Conservation (phyloP, 2,113 vertebrate species). For the Sialia sialis region DNA sequence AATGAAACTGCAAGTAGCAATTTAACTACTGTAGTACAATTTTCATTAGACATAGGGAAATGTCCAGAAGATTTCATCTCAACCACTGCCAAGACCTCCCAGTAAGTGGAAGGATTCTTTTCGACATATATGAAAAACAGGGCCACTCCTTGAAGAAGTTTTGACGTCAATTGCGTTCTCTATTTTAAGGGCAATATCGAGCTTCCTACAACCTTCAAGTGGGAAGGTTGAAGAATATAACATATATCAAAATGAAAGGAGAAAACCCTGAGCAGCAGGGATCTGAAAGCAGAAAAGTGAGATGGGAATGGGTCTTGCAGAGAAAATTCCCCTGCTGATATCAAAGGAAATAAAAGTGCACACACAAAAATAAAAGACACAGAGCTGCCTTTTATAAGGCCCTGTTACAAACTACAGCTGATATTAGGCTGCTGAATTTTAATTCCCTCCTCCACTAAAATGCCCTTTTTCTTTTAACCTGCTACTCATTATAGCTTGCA, state of each 20-base stretch:
- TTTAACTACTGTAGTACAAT: not conserved
- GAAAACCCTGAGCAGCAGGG: slow-evolving; percentile 64
- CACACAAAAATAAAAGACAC: slow-evolving; percentile 44
- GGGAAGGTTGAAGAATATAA: slow-evolving; percentile 56
- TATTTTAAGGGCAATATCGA: slow-evolving; percentile 57
- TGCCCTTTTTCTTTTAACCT: slow-evolving; percentile 56
- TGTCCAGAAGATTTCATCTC: not conserved
- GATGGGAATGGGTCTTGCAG: slow-evolving; percentile 63
- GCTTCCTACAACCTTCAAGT: slow-evolving; percentile 55
- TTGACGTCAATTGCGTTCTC: slow-evolving; percentile 18
- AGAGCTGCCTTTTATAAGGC: slow-evolving; percentile 48
- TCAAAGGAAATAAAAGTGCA: slow-evolving; percentile 70
- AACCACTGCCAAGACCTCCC: not conserved
- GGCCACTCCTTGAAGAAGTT: slow-evolving; percentile 22
- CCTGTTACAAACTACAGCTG: slow-evolving; percentile 47
- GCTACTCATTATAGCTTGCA: slow-evolving; percentile 28
- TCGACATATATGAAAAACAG: slow-evolving; percentile 41
- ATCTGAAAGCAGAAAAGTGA: slow-evolving; percentile 65
- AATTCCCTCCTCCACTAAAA: slow-evolving; percentile 47
- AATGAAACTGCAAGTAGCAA: not conserved
- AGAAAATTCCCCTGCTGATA: slow-evolving; percentile 69
- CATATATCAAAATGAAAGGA: slow-evolving; percentile 62
- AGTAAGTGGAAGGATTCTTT: slow-evolving; percentile 24
- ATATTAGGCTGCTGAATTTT: slow-evolving; percentile 55
- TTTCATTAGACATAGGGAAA: not conserved